These are phyloP conservation scores for Aphaenogaster rudis DNA, from an alignment of 1,140 invertebrate genomes.

Conservation along the genomic window DNA sequence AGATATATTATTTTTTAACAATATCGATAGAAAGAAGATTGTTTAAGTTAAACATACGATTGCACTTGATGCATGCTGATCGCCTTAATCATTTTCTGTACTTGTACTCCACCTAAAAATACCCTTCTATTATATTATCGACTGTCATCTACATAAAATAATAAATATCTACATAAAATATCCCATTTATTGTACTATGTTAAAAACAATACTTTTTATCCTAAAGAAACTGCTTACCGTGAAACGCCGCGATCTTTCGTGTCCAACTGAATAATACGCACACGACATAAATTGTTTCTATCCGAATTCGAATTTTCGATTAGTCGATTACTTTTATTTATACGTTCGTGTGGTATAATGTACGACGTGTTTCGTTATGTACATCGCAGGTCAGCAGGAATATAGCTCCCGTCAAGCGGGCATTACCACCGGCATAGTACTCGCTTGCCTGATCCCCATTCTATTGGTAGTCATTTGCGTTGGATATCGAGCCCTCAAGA, in stretches of 20 bases:
- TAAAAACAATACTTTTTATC: neutral
- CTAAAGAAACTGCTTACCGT: neutral
- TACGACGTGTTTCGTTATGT: constrained; percentile 12
- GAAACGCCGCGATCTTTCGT: neutral
- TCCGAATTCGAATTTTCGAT: neutral
- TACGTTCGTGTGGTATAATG: neutral
- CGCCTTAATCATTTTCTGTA: neutral
- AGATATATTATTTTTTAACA: neutral
- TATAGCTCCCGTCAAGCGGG: constrained; percentile 92
- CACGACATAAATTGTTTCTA: neutral
- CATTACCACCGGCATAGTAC: constrained; percentile 92
- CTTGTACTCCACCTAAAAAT: neutral
- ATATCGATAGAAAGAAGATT: neutral
- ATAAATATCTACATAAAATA: neutral
- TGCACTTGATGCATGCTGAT: neutral
- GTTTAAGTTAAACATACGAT: neutral
- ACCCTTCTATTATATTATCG: neutral
- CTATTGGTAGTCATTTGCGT: constrained; percentile 91
- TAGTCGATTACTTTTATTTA: neutral
- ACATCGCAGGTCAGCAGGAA: constrained; percentile 90
- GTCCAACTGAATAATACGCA: neutral
- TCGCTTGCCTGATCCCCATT: constrained; percentile 92
- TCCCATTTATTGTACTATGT: neutral
- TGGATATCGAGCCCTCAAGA: constrained; percentile 89
- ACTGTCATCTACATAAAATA: neutral